A percentile compares a stretch with the other conserved stretches of the same genome.
Conservation (phyloP, 2,888 invertebrate species). For the Panopea generosa region DNA sequence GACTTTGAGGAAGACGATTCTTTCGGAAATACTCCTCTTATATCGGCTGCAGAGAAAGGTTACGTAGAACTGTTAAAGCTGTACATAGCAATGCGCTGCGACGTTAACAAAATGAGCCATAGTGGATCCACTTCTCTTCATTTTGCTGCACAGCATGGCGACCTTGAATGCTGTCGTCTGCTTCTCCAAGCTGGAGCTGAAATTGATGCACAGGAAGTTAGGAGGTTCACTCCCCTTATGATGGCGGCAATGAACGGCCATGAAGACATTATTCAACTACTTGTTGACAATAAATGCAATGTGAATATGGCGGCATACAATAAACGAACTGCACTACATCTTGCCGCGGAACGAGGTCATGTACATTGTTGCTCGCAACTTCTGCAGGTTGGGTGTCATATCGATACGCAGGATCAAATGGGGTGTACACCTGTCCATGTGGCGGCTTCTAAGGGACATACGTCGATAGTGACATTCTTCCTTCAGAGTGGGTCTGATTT, state of each 20-base stretch:
- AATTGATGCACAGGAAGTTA: slow-evolving; percentile 81
- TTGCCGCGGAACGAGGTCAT: slow-evolving; percentile 79
- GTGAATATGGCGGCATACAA: slow-evolving; percentile 80
- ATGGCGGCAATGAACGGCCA: slow-evolving; percentile 82
- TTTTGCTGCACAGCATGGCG: slow-evolving; percentile 78
- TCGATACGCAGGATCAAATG: slow-evolving; percentile 78
- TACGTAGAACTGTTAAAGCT: slow-evolving; percentile 75
- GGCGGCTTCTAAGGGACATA: slow-evolving; percentile 79
- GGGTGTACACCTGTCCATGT: slow-evolving; percentile 81
- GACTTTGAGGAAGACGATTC: slow-evolving; percentile 79
- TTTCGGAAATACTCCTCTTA: slow-evolving; percentile 79
- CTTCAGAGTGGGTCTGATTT: slow-evolving; percentile 76
- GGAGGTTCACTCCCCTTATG: slow-evolving; percentile 83
- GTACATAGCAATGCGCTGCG: slow-evolving; percentile 73
- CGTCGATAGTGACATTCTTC: slow-evolving; percentile 73
- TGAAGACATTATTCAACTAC: slow-evolving; percentile 71
- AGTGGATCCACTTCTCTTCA: slow-evolving; percentile 79
- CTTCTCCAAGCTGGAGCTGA: slow-evolving; percentile 78
- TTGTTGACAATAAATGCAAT: slow-evolving; percentile 78
- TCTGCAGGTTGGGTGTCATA: slow-evolving; percentile 73
- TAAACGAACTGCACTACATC: slow-evolving; percentile 78
- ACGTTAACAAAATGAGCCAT: slow-evolving; percentile 78
- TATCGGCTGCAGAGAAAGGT: slow-evolving; percentile 81
- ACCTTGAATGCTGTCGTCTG: slow-evolving; percentile 74
- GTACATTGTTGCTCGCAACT: slow-evolving; percentile 72